Base-by-base conservation (phyloP, 1,140 invertebrate genomes). In the Hylaeus volcanicus region DNA sequence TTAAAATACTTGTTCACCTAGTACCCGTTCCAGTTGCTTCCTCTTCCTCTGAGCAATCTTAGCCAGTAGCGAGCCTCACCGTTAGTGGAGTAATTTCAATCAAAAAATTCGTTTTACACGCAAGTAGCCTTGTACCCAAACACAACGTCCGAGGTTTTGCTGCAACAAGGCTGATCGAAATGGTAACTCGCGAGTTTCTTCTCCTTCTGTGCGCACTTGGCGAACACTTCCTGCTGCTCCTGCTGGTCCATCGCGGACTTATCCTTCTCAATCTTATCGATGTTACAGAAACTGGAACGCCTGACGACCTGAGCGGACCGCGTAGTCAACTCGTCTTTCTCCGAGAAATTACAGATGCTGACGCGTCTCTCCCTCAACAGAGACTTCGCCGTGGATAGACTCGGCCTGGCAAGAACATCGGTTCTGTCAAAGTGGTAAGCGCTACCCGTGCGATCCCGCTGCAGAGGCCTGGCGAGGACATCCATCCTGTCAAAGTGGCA, bases 71-170 rank as follows among this genome's bases (percentile, higher is more conserved):
- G 26, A 26, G 26, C 26, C 26, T 26, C 26, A 26, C 26, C 26
- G 26, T 26, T 26, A 26, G 26, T 26, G 26, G 26, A 26, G 26
- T 26, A 26, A 26, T 26, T 0, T 26, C 26, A 26, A 26, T 26
- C 0, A 26, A 26, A 26, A 26, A 26, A 26, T 26, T 26, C 26
- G 26, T 26, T 26, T 26, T 89, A 92, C 56, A 92, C 91, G 69
- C 90, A 90, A 5, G 91, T 92, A 11, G 91, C 90, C 71, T 91
- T 91, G 79, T 92, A 91, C 0, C 90, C 91, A 9, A 89, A 82
- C 45, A 91, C 80, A 63, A 88, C 66, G 55, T 92, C 91, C 4
- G 89, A 83, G 6, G 88, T 90, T 74, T 92, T 91, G 64, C 91
- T 92, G 69, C 88, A 91, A 48, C 89, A 89, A 37, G 91, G 90